Conservation (phyloP, 2,888 invertebrate species). For the Tipula unca region DNA sequence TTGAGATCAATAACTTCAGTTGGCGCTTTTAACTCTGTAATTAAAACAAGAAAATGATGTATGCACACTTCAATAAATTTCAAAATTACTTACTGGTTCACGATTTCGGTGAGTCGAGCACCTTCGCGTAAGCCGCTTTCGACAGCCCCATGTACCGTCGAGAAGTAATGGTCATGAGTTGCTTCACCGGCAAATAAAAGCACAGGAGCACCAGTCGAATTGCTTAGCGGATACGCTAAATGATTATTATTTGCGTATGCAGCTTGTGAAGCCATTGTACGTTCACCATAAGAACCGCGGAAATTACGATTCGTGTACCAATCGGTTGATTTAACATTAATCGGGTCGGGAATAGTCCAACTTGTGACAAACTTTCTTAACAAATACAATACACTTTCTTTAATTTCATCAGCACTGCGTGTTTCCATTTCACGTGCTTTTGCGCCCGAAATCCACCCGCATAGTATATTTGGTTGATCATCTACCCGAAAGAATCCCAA, state of each 20-base stretch:
- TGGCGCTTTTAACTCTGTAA: too few relatives aligned
- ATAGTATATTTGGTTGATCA: conserved; percentile 51
- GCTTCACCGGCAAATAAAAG: conserved; percentile 62
- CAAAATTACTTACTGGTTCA: background rate
- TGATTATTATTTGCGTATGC: conserved; percentile 41
- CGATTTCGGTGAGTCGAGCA: conserved; percentile 37
- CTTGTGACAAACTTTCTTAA: conserved; percentile 35
- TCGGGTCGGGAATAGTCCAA: conserved; percentile 36
- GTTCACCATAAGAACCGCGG: conserved; percentile 57
- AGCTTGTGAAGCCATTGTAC: conserved; percentile 42
- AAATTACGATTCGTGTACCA: conserved; percentile 56
- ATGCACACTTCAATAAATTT: background rate
- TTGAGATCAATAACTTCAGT: too few relatives aligned
- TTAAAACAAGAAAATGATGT: too few relatives aligned
- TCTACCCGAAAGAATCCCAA: conserved; percentile 59
- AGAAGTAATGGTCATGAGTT: conserved; percentile 53
- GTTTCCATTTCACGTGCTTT: conserved; percentile 54
- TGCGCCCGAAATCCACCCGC: conserved; percentile 61
- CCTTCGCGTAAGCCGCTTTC: conserved; percentile 67
- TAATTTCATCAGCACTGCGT: conserved; percentile 45
- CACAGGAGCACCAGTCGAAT: conserved; percentile 41
- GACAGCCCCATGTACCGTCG: conserved; percentile 63
- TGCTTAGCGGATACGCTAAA: conserved; percentile 46
- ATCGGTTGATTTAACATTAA: conserved; percentile 41
- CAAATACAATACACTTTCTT: conserved; percentile 35